Evolutionary conservation across 2,797 vertebrate genomes (phyloP).

Genomic region (Parotocinclus haroldoi): DNA sequence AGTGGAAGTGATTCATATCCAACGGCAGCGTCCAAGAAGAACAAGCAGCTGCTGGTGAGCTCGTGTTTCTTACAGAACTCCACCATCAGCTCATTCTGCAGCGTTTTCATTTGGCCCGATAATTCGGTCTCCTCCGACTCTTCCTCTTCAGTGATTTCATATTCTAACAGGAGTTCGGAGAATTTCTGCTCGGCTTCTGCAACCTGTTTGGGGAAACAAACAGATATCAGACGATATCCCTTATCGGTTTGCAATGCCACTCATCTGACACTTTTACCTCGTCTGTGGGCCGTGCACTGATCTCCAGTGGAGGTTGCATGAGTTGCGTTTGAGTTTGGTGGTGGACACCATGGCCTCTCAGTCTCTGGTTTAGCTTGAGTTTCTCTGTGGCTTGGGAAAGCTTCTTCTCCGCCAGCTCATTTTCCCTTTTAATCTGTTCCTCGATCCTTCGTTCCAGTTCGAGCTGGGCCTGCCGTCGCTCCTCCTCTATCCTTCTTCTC

Average conservation of each 20-base stretch:
- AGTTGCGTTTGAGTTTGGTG: constrained; percentile 20
- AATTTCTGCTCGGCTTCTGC: not conserved
- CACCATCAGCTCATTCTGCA: constrained; percentile 14
- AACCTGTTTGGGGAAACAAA: not conserved
- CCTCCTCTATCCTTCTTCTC: not conserved
- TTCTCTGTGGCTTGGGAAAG: constrained; percentile 14
- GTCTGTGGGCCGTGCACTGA: not conserved
- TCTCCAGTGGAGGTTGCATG: not conserved
- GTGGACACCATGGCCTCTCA: constrained; percentile 7
- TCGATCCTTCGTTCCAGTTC: constrained; percentile 18
- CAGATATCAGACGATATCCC: too few species aligned
- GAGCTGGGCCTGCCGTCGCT: constrained; percentile 13
- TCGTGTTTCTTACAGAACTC: constrained; percentile 16
- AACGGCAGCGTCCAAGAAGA: constrained; percentile 3
- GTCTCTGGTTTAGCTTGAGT: constrained; percentile 5
- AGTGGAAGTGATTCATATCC: constrained; percentile 16
- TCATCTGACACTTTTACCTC: not conserved
- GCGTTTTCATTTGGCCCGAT: constrained; percentile 7
- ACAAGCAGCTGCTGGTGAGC: constrained; percentile 19
- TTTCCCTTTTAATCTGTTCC: constrained; percentile 18
- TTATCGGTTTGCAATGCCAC: too few species aligned
- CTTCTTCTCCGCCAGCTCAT: not conserved
- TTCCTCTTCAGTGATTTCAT: not conserved
- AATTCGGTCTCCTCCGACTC: not conserved
- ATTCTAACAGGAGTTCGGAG: not conserved